Evolutionary conservation across 2,113 vertebrate species (phyloP).

Genomic region (Actinemys pallida): DNA sequence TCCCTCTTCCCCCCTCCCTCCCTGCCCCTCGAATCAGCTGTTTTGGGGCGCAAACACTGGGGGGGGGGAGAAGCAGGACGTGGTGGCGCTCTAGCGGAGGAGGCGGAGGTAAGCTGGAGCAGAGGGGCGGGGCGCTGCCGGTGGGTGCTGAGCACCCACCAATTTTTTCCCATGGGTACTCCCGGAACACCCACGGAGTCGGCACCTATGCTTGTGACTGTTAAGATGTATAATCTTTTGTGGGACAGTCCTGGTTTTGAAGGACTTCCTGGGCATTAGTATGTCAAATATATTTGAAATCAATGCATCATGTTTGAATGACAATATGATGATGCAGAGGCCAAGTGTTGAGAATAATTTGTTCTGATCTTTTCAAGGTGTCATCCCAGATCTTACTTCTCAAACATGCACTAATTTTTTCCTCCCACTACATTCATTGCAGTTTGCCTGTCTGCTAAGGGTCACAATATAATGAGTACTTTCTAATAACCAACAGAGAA

Average conservation of each 20-base stretch:
- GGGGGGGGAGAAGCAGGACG: too few relatives aligned
- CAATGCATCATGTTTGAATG: not conserved
- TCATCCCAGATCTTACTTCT: not conserved
- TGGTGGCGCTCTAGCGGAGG: too few relatives aligned
- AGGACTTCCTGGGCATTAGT: not conserved
- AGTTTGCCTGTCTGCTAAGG: not conserved
- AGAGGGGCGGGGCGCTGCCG: too few relatives aligned
- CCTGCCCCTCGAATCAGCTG: too few relatives aligned
- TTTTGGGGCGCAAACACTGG: too few relatives aligned
- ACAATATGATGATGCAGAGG: not conserved
- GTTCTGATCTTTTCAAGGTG: not conserved
- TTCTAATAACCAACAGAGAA: not conserved
- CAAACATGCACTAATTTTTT: not conserved
- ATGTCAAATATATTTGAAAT: not conserved
- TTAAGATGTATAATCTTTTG: not conserved
- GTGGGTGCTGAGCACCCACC: too few relatives aligned
- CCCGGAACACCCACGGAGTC: too few relatives aligned
- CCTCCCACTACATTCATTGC: not conserved
- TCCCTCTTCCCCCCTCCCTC: too few relatives aligned
- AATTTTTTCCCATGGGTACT: too few relatives aligned
- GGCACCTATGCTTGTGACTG: not conserved
- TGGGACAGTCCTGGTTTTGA: not conserved
- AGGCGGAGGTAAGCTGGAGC: too few relatives aligned
- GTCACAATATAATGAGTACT: not conserved
- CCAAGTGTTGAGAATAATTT: not conserved